Evolutionary conservation across 2,113 vertebrate genomes (phyloP), one percentile per base, ranked within the genome.

Genomic region (Cololabis saira): DNA sequence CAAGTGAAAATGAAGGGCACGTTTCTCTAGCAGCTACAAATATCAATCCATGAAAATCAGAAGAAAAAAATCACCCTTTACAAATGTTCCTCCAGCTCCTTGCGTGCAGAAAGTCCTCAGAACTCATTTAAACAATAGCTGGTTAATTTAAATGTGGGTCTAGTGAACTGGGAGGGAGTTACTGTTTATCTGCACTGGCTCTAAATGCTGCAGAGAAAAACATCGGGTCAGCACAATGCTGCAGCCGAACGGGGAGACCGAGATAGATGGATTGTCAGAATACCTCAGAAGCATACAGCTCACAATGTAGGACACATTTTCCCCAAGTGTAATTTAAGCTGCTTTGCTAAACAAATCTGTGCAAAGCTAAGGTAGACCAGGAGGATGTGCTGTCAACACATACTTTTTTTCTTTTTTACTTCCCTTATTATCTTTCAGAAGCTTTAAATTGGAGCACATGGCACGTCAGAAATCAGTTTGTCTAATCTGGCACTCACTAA

Each of bases 111-210:
- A 54, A 64, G 62, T 82, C 73, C 76, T 56, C 66, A 21, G 69
- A 80, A 71, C 85, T 86, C 80, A 82, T 86, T 88, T 86, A 81
- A 82, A 86, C 84, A 89, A 87, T 82, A 81, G 81, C 83, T 85
- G 62, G 85, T 88, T 89, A 83, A 91, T 85, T 89, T 81, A 60
- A 75, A 79, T 71, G 73, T 52, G 66, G 71, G 73, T 85, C 77
- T 86, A 86, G 68, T 74, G 77, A 83, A 82, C 78, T 81, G 74
- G 71, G 77, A 79, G 73, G 76, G 67, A 59, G 77, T 74, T 62
- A 76, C 72, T 78, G 76, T 86, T 81, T 75, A 56, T 82, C 71
- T 86, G 44, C n/a, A 30, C 74, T 7, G 58, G 74, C 66, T 59
- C 24, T 37, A 1, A 37, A 11, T 7, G 6, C 3, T 24, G 63